Conservation (phyloP, 1,140 invertebrate species). For the Aleiodes sp. region DNA sequence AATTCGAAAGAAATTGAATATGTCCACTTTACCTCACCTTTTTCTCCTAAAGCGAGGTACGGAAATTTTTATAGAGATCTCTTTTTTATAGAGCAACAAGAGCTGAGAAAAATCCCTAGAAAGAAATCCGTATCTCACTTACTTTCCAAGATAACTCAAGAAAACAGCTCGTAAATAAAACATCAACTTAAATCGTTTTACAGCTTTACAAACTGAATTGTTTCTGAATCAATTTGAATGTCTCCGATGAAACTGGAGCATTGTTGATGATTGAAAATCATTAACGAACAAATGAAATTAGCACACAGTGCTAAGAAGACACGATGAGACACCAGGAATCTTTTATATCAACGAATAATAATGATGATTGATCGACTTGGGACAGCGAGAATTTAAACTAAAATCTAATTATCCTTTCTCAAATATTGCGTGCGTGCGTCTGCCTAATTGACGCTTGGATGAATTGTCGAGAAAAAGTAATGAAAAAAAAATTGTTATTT, state of each 20-base stretch:
- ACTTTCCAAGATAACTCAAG: no score
- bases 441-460: slow-evolving; percentile 7
- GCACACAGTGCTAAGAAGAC: not conserved
- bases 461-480: slow-evolving; percentile 13
- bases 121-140: no score
- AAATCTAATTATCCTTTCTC: not conserved
- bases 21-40: no score
- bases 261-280: not conserved
- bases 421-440: slow-evolving; percentile 22
- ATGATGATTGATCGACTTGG: slow-evolving; percentile 27
- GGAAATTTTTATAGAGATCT: no score
- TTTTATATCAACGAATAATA: not conserved
- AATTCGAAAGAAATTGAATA: no score
- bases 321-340: not conserved
- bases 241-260: slow-evolving; percentile 3
- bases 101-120: no score
- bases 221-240: no score
- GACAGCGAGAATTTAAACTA: not conserved
- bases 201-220: no score
- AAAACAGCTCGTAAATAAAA: not conserved
- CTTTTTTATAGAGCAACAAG: no score
- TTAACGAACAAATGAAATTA: not conserved
- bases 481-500: not conserved
- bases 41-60: no score
- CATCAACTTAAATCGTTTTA: not conserved